phyloP scores from a whole-genome alignment of 2,113 vertebrate genomes.

The Dolichallabes microphthalmus region DNA sequence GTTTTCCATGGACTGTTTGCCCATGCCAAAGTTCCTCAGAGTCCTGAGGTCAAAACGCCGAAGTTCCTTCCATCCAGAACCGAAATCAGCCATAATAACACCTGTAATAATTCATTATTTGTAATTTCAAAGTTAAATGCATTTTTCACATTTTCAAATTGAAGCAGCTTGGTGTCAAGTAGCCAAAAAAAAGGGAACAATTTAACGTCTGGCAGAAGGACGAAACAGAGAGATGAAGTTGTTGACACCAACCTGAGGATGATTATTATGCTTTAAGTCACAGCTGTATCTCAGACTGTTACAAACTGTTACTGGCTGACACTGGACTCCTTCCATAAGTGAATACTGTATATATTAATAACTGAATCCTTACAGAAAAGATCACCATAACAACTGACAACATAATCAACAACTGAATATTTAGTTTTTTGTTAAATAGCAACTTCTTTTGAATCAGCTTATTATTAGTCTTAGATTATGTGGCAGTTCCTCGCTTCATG shows the following conservation, averaged over 20 bases:
- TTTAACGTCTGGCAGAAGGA: not conserved
- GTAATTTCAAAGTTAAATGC: not conserved
- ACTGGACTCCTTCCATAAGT: too few species aligned
- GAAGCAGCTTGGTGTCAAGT: not conserved
- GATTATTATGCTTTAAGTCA: too few species aligned
- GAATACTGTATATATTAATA: too few species aligned
- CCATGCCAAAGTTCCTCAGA: slow-evolving; percentile 77
- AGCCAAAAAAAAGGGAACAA: not conserved
- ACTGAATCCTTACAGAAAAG: too few species aligned
- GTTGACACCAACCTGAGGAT: too few species aligned
- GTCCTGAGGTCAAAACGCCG: slow-evolving; percentile 71
- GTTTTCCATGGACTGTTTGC: slow-evolving; percentile 77
- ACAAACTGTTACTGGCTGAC: not conserved
- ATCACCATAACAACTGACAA: too few species aligned
- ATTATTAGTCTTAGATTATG: not conserved
- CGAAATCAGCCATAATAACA: slow-evolving; percentile 58
- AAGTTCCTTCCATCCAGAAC: slow-evolving; percentile 67
- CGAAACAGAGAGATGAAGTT: not conserved
- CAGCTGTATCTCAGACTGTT: not conserved
- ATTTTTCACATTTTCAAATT: not conserved
- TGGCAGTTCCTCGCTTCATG: not conserved
- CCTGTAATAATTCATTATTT: slow-evolving; percentile 56
- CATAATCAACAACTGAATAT: too few species aligned
- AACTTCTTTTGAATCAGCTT: not conserved
- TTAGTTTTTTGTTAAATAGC: not conserved